phyloP scores from a whole-genome alignment of 2,113 vertebrate species.

The Gobius niger region DNA sequence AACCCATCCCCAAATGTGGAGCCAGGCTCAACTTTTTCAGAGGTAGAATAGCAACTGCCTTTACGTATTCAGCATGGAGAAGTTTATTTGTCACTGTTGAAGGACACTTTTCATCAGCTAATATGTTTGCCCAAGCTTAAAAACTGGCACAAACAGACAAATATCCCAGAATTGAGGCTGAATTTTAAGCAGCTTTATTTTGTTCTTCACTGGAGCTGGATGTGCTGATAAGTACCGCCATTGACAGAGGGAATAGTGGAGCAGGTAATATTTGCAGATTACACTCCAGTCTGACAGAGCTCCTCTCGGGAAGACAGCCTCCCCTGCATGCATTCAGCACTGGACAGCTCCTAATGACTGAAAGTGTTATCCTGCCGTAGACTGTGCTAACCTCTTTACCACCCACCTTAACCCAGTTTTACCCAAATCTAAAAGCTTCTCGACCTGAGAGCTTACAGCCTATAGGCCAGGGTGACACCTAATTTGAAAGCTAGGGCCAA shows the following conservation, averaged over 20 bases:
- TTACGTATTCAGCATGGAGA: background rate
- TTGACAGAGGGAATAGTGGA: background rate
- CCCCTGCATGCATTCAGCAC: conserved; percentile 3
- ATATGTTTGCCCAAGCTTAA: conserved; percentile 2
- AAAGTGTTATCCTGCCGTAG: conserved; percentile 7
- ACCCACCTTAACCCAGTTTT: too few relatives aligned
- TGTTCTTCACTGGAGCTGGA: background rate
- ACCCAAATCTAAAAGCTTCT: too few relatives aligned
- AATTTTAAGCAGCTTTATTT: conserved; percentile 2
- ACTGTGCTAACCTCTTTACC: conserved; percentile 15
- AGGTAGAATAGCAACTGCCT: conserved; percentile 4
- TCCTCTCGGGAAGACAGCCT: background rate
- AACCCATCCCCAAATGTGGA: too few relatives aligned
- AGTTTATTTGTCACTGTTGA: background rate
- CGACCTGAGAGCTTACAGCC: background rate
- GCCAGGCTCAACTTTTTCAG: background rate
- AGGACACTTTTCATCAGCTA: background rate
- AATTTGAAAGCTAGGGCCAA: too few relatives aligned
- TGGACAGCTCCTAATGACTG: conserved; percentile 13
- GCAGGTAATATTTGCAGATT: background rate
- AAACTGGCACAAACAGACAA: background rate
- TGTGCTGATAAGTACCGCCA: background rate
- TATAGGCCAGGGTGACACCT: background rate
- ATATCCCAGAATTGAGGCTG: conserved; percentile 10
- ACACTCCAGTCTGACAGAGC: background rate